A percentile compares a stretch with the other conserved stretches of the same genome.
Conservation (phyloP, 2,113 vertebrate genomes). For the Sigmodon hispidus region DNA sequence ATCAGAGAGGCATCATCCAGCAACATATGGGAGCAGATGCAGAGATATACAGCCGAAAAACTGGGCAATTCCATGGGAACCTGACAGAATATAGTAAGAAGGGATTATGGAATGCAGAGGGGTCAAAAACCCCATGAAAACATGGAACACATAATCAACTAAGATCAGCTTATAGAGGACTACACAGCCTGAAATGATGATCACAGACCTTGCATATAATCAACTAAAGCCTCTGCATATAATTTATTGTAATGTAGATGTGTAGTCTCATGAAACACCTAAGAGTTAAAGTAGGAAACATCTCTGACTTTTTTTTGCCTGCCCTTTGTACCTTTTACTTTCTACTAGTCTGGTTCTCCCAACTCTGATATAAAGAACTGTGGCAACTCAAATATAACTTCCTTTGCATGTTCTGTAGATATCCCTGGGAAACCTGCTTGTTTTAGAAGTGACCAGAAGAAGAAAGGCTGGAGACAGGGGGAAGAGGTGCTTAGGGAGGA, state of each 20-base stretch:
- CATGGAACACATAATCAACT: not conserved
- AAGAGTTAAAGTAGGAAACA: fast-evolving
- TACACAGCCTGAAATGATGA: not conserved
- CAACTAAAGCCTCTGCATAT: not conserved
- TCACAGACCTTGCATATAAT: not conserved
- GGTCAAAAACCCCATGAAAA: no score
- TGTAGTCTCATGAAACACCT: not conserved
- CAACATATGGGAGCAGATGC: not conserved
- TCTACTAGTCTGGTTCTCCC: not conserved
- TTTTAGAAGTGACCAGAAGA: not conserved
- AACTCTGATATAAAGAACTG: not conserved
- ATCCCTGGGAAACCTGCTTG: not conserved
- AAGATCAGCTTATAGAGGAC: not conserved
- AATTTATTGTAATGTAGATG: not conserved
- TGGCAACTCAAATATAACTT: not conserved
- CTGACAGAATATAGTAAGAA: no score
- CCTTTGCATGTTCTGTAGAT: not conserved
- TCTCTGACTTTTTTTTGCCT: not conserved
- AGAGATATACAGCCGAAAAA: not conserved
- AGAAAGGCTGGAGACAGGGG: not conserved
- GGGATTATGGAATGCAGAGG: no score
- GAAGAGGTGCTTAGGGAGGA: not conserved
- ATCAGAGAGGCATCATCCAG: not conserved
- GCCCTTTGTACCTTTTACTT: not conserved
- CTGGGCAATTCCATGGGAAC: not conserved